A percentile compares a stretch with the other conserved stretches of the same genome.
These are phyloP conservation scores for Caenorhabditis inopinata DNA, from an alignment of 1,140 invertebrate species.

Conservation along the genomic window DNA sequence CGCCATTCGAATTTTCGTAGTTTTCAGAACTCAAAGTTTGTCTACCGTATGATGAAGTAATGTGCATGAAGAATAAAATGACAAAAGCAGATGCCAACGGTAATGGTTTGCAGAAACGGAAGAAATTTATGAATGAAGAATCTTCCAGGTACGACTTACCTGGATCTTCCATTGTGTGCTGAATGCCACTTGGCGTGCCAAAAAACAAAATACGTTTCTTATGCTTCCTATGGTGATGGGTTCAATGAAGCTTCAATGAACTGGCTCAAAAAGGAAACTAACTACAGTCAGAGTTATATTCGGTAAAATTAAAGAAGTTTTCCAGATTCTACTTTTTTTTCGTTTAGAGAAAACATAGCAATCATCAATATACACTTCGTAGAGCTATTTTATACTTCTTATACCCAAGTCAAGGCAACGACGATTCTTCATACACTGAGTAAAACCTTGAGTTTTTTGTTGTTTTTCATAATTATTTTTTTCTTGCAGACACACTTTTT, in stretches of 20 bases:
- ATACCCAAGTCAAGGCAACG: not conserved
- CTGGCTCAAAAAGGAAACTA: not conserved
- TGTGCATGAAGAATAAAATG: constrained; percentile 8
- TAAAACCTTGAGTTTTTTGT: not conserved
- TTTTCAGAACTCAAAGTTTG: not conserved
- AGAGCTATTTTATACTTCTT: not conserved
- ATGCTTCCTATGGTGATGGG: not conserved
- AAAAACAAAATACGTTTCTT: not conserved
- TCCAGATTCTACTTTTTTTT: too few relatives aligned
- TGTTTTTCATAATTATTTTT: not conserved
- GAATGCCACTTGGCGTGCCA: constrained; percentile 7
- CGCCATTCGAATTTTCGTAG: not conserved
- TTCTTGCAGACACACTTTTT: not conserved
- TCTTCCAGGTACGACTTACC: not conserved
- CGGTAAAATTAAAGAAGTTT: too few relatives aligned
- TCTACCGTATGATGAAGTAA: not conserved
- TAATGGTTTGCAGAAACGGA: not conserved
- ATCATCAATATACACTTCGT: constrained; percentile 17
- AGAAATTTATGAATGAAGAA: too few relatives aligned
- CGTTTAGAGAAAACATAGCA: constrained; percentile 1
- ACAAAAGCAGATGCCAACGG: not conserved
- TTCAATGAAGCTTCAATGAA: not conserved
- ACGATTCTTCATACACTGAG: not conserved
- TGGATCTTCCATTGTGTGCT: not conserved
- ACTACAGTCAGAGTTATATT: not conserved